phyloP scores from a whole-genome alignment of 2,797 vertebrate species.

The Gallinago solitaria region DNA sequence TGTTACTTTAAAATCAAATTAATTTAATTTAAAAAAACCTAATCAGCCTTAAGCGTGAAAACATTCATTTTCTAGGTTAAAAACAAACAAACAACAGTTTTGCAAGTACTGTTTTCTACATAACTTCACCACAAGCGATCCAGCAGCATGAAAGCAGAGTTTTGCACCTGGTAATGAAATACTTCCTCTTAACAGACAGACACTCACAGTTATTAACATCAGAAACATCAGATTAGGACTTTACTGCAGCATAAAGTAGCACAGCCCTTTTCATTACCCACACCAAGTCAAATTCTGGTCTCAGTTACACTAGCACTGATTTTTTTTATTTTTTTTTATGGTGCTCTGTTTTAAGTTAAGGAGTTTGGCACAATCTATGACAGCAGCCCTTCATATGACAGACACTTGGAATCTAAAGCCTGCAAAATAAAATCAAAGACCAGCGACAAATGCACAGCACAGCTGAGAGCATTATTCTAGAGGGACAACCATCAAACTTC shows the following conservation, averaged over 20 bases:
- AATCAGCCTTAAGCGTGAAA: conserved; percentile 1
- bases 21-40: background rate
- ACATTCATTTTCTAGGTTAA: background rate
- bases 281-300: background rate
- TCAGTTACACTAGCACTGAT: background rate
- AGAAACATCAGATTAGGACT: background rate
- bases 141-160: background rate
- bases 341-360: background rate
- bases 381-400: background rate
- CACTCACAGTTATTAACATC: background rate
- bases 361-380: background rate
- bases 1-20: background rate
- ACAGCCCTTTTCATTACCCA: background rate
- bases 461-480: background rate
- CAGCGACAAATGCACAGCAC: background rate
- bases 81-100: background rate
- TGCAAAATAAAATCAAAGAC: background rate
- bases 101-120: background rate
- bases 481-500: background rate
- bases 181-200: background rate
- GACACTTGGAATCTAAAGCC: background rate
- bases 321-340: background rate
- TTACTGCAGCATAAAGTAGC: background rate
- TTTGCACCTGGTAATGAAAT: conserved; percentile 1
- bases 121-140: conserved; percentile 3